Percentiles rank a stretch among this genome's conserved stretches.
These are phyloP conservation scores for Lepus timidus DNA, from an alignment of 2,113 vertebrate species.

Conservation along the genomic window DNA sequence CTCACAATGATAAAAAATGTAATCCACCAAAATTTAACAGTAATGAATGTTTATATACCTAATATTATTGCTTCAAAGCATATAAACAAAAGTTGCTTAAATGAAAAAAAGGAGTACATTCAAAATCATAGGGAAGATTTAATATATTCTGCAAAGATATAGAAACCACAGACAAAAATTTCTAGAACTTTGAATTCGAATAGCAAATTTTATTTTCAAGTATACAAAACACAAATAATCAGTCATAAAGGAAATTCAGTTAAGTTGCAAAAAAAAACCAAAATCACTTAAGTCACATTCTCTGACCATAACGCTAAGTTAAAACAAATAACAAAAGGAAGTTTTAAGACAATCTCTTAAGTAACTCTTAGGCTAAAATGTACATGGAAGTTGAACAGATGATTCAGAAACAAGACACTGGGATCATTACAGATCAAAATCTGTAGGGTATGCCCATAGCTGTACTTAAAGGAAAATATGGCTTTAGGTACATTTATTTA, in stretches of 20 bases:
- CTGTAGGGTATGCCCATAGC: neutral
- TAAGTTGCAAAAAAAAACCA: neutral
- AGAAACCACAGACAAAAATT: neutral
- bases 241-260: neutral
- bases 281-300: neutral
- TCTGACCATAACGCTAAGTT: neutral
- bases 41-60: neutral
- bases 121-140: slow-evolving; percentile 1
- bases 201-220: slow-evolving; percentile 25
- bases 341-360: neutral
- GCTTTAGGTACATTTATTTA: slow-evolving; percentile 7
- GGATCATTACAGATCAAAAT: neutral
- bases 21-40: slow-evolving; percentile 15
- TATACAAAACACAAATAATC: neutral
- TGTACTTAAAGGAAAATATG: slow-evolving; percentile 17
- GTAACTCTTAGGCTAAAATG: neutral
- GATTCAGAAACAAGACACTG: neutral
- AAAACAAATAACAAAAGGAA: slow-evolving; percentile 20
- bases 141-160: neutral
- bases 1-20: neutral
- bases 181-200: neutral
- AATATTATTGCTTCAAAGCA: neutral
- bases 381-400: neutral
- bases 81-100: neutral
- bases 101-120: neutral